Base-by-base conservation (phyloP, 2,888 invertebrate genomes). In the Caenorhabditis sp. region DNA sequence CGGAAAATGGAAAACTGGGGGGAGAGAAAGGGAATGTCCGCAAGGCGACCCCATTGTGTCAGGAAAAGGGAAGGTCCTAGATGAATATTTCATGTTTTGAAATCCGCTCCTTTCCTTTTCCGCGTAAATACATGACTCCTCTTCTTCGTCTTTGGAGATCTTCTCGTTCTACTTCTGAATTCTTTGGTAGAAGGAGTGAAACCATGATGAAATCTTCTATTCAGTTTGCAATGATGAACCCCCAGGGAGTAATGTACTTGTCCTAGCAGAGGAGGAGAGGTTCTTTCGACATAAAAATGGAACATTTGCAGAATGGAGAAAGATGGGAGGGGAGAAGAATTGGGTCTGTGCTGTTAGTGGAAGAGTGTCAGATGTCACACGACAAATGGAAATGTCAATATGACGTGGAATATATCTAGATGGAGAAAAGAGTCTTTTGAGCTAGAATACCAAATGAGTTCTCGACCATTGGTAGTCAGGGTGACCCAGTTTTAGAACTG, bases 1-100 rank as follows among this genome's bases (percentile, higher is more conserved):
- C n/a, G 47, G 41, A 56, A 58, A 44, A 41, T 14, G 41, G 41
- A 64, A 75, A 66, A 47, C 47, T 2, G 54, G 19, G 56, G 35
- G 2, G 38, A 26, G 51, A 61, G 38, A 26, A 8, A 26, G 41
- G 24, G 47, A 68, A 51, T 64, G 47, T 58, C 66, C 66, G 66
- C 68, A 44, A 41, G 58, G 47, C 61, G 61, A 68, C 68, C 51
- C 76, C 76, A 69, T 69, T 69, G 68, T 77, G 76, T 77, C 69
- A 69, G 68, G 76, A 75, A 58, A 66, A 66, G 68, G 59, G 31
- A 44, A 68, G 68, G 76, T 69, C 76, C 61, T 69, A 38, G 61
- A 77, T 77, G 76, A 77, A 77, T 77, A 77, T 77, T 77, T 77
- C 76, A 77, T 77, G 76, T 77, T 77, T 77, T 77, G 76, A 77